These are phyloP conservation scores for Acipenser ruthenus DNA, from an alignment of 2,797 vertebrate genomes.

Conservation along the genomic window DNA sequence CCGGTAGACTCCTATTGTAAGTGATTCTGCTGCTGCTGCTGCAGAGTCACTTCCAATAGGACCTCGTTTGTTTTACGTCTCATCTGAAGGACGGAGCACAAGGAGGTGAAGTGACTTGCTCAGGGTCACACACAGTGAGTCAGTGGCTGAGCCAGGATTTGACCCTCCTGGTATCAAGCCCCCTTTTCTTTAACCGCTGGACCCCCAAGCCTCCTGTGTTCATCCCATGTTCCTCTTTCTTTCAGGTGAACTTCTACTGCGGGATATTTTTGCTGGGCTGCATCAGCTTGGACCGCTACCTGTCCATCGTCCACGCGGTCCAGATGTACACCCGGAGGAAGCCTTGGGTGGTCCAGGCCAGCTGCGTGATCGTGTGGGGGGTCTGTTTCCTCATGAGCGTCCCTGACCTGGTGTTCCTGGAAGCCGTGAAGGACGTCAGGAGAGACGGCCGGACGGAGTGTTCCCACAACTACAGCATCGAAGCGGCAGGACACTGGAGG, in stretches of 20 bases:
- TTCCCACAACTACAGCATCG: slow-evolving; percentile 46
- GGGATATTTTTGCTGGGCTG: slow-evolving; percentile 84
- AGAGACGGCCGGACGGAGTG: slow-evolving; percentile 41
- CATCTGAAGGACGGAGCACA: too few relatives aligned
- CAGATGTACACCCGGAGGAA: slow-evolving; percentile 79
- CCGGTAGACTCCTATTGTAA: too few relatives aligned
- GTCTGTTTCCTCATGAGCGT: slow-evolving; percentile 69
- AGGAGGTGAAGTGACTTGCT: too few relatives aligned
- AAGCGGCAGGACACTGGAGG: slow-evolving; percentile 24
- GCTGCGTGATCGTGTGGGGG: slow-evolving; percentile 69
- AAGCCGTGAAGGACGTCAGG: slow-evolving; percentile 24
- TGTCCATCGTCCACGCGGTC: slow-evolving; percentile 80
- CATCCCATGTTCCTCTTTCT: slow-evolving; percentile 5
- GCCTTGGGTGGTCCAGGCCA: slow-evolving; percentile 61
- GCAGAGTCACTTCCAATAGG: too few relatives aligned
- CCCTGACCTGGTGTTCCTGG: slow-evolving; percentile 70
- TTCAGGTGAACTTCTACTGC: slow-evolving; percentile 84
- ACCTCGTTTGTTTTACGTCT: too few relatives aligned
- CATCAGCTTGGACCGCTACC: slow-evolving; percentile 86
- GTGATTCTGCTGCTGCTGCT: too few relatives aligned
- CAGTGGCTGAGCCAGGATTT: background rate
- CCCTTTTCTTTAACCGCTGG: background rate
- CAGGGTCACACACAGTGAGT: too few relatives aligned
- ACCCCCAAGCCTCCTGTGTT: background rate
- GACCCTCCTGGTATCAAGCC: background rate